Percentiles rank a stretch among this genome's conserved stretches.
Evolutionary conservation across 2,113 vertebrate species (phyloP).

Genomic region (Archocentrus centrarchus): DNA sequence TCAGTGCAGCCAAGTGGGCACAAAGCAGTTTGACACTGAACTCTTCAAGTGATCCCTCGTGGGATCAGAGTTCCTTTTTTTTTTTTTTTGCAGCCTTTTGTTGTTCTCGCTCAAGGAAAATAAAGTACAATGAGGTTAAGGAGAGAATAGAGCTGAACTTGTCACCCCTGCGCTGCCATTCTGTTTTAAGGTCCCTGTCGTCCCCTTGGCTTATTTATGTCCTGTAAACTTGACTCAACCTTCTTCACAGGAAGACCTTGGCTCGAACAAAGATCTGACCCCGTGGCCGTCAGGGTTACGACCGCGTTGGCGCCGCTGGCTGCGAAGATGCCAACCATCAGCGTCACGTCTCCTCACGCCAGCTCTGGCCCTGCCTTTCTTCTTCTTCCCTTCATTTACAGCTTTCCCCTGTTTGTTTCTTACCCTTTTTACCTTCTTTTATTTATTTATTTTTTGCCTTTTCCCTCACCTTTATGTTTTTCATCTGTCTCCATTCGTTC

Average conservation of each 20-base stretch:
- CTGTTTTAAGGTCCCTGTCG: conserved; percentile 63
- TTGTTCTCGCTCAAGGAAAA: conserved; percentile 57
- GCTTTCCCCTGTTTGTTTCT: conserved; percentile 12
- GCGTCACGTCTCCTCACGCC: conserved; percentile 46
- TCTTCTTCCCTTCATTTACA: conserved; percentile 41
- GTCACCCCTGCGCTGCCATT: conserved; percentile 59
- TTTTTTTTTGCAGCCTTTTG: conserved; percentile 17
- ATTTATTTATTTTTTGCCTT: background rate
- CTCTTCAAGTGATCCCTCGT: conserved; percentile 32
- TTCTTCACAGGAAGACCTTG: conserved; percentile 66
- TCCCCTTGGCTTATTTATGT: conserved; percentile 66
- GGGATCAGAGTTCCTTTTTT: conserved; percentile 46
- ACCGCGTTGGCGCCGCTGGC: conserved; percentile 59
- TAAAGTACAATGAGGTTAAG: conserved; percentile 52
- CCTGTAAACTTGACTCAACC: conserved; percentile 72
- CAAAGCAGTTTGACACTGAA: conserved; percentile 46
- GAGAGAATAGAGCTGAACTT: conserved; percentile 65
- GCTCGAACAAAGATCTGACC: conserved; percentile 73
- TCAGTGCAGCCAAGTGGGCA: background rate
- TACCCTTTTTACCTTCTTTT: background rate
- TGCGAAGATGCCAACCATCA: conserved; percentile 43
- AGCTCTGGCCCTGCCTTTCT: conserved; percentile 24
- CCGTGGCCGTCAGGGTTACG: conserved; percentile 60
- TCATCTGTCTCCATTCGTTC: background rate
- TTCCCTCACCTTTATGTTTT: background rate